Evolutionary conservation across 64 coral and sea anemone species (phyloP).

Genomic region (Actinia tenebrosa): DNA sequence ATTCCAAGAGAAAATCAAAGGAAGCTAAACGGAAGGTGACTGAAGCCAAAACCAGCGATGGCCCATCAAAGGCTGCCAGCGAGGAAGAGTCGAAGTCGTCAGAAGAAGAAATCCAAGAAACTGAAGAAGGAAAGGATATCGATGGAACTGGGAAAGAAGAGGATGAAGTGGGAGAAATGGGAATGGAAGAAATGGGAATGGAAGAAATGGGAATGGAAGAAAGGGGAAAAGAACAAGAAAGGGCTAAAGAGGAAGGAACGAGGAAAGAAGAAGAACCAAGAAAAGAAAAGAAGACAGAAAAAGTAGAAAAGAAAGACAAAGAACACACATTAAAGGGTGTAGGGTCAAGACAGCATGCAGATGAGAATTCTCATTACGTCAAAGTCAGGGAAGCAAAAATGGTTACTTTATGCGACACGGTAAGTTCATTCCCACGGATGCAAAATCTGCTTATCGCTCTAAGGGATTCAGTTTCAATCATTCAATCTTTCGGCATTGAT

Average conservation of each 20-base stretch:
- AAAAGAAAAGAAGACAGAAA: slow-evolving; percentile 10
- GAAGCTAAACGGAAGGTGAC: neutral
- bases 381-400: slow-evolving; percentile 75
- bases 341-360: neutral
- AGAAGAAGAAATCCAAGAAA: neutral
- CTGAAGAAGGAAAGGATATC: neutral
- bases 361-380: slow-evolving; percentile 69
- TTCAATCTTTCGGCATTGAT: too few relatives aligned
- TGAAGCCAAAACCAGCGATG: neutral
- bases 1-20: neutral
- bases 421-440: neutral
- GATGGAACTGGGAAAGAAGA: slow-evolving; percentile 19
- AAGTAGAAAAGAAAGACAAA: neutral
- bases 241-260: slow-evolving; percentile 5
- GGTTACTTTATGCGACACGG: slow-evolving; percentile 62
- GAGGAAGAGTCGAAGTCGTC: neutral
- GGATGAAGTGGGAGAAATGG: neutral
- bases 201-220: neutral
- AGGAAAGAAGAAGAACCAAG: neutral
- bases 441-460: neutral
- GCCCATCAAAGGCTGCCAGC: too few relatives aligned
- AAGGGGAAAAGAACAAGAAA: neutral
- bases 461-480: too few relatives aligned
- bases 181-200: slow-evolving; percentile 6
- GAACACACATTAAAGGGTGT: neutral